Conservation (phyloP, 2,797 vertebrate species). For the Delichon dasypus region DNA sequence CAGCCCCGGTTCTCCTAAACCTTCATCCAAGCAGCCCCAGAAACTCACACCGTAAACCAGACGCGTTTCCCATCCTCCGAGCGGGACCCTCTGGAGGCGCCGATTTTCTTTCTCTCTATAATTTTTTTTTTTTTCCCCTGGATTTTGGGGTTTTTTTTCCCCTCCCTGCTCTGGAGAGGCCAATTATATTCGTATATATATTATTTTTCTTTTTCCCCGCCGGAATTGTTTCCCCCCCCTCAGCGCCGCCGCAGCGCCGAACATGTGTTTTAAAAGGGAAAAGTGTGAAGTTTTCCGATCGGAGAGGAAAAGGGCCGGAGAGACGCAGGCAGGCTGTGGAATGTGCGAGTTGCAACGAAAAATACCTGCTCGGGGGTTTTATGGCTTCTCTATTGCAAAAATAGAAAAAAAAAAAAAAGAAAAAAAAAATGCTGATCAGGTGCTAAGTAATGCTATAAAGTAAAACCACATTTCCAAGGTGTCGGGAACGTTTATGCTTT, state of each 20-base stretch:
- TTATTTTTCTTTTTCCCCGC: background rate
- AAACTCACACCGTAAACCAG: background rate
- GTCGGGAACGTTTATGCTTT: slow-evolving; percentile 71
- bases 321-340: slow-evolving; percentile 7
- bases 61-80: background rate
- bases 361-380: slow-evolving; percentile 68
- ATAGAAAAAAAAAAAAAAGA: background rate
- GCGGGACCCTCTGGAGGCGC: background rate
- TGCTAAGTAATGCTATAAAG: slow-evolving; percentile 77
- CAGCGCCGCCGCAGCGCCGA: background rate
- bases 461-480: slow-evolving; percentile 77
- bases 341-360: slow-evolving; percentile 24
- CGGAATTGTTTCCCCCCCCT: background rate
- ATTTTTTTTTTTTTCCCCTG: background rate
- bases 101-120: background rate
- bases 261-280: slow-evolving; percentile 81
- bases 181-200: background rate
- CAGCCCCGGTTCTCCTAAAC: background rate
- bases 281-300: slow-evolving; percentile 76
- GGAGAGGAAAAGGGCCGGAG: slow-evolving; percentile 43
- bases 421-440: slow-evolving; percentile 68
- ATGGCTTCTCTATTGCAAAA: slow-evolving; percentile 48
- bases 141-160: background rate
- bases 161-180: background rate
- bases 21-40: slow-evolving; percentile 8